Percentiles rank a stretch among this genome's conserved stretches.
phyloP scores from a whole-genome alignment of 2,888 invertebrate genomes.

The Amblyjoppa proteus region DNA sequence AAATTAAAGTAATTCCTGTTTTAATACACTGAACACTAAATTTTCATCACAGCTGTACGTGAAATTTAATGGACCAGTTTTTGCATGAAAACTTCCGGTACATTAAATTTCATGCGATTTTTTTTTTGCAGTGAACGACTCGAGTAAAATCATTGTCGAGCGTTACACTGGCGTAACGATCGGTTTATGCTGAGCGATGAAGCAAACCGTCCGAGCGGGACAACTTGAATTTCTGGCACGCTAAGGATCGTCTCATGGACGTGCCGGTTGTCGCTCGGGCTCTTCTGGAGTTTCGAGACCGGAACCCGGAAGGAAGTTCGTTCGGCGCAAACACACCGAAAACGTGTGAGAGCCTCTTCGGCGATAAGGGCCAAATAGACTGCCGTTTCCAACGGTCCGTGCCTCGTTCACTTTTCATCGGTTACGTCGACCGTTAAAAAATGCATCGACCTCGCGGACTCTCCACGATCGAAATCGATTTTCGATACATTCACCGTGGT shows the following conservation, averaged over 20 bases:
- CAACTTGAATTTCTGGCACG: slow-evolving; percentile 32
- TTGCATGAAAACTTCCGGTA: no score
- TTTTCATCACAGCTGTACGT: no score
- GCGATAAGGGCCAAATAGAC: slow-evolving; percentile 34
- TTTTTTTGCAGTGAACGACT: no score
- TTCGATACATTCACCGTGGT: neutral
- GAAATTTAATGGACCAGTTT: no score
- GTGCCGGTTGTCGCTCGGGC: slow-evolving; percentile 31
- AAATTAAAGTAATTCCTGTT: neutral
- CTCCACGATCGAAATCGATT: neutral
- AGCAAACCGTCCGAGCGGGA: slow-evolving; percentile 42
- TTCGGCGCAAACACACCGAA: slow-evolving; percentile 18
- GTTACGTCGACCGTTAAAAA: neutral
- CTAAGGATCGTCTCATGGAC: slow-evolving; percentile 45
- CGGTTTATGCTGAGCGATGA: slow-evolving; percentile 41
- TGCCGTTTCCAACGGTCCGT: slow-evolving; percentile 21
- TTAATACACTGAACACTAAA: no score
- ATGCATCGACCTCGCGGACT: neutral
- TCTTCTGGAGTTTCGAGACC: slow-evolving; percentile 8
- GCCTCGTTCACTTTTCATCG: slow-evolving; percentile 31
- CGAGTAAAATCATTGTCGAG: no score
- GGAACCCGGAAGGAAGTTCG: slow-evolving; percentile 11
- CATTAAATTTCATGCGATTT: no score
- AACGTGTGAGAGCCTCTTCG: slow-evolving; percentile 50
- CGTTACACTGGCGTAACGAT: no score